These are phyloP conservation scores for Ceratosolen fusciceps DNA, from an alignment of 1,140 invertebrate species.

Conservation along the genomic window DNA sequence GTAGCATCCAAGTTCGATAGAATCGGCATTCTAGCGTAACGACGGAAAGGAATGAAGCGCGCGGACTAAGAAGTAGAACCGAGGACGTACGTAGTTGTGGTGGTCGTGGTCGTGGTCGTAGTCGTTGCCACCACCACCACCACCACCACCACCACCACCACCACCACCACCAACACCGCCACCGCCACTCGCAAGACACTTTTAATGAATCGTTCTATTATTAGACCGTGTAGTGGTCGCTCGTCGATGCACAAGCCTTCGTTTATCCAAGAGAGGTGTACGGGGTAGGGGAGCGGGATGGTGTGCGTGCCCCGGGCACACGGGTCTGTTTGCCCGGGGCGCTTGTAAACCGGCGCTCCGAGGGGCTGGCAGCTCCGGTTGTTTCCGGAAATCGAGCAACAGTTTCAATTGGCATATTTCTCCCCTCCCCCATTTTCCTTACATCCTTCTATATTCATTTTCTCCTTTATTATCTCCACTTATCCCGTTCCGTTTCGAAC, in stretches of 20 bases:
- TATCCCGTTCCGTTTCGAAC: background rate
- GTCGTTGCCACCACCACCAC: too few relatives aligned
- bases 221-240: conserved; percentile 25
- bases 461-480: background rate
- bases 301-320: background rate
- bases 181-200: background rate
- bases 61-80: conserved; percentile 11
- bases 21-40: conserved; percentile 19
- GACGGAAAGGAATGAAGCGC: conserved; percentile 10
- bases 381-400: conserved; percentile 37
- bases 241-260: background rate
- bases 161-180: too few relatives aligned
- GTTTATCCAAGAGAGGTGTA: background rate
- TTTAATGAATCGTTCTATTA: conserved; percentile 45
- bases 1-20: conserved; percentile 13
- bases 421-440: background rate
- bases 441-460: background rate
- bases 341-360: too few relatives aligned
- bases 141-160: too few relatives aligned
- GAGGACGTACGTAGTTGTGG: too few relatives aligned
- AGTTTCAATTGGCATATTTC: conserved; percentile 37
- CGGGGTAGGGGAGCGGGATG: background rate
- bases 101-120: too few relatives aligned
- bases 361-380: background rate
- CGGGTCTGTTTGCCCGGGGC: background rate